Evolutionary conservation across 2,797 vertebrate genomes (phyloP).

Genomic region (Telmatherina bonti): DNA sequence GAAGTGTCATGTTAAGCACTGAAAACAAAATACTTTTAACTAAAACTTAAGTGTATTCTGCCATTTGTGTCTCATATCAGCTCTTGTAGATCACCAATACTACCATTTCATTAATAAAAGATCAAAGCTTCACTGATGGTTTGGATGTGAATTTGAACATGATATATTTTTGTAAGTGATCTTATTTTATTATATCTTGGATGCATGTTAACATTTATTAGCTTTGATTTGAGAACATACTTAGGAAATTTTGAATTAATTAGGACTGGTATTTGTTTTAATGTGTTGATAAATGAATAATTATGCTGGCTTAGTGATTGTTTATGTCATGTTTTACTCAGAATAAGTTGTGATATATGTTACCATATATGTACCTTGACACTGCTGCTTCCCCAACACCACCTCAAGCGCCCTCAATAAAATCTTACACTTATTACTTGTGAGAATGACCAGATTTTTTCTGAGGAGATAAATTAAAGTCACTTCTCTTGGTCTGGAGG

Average conservation of each 20-base stretch:
- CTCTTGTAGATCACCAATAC: constrained; percentile 7
- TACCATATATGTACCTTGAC: constrained; percentile 7
- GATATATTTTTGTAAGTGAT: constrained; percentile 14
- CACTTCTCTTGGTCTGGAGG: neutral
- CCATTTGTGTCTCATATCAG: constrained; percentile 2
- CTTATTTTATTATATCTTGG: constrained; percentile 1
- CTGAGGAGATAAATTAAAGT: neutral
- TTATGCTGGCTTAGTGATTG: constrained; percentile 9
- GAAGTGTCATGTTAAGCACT: neutral
- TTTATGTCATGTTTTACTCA: constrained; percentile 5
- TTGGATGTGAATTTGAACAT: constrained; percentile 13
- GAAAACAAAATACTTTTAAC: neutral
- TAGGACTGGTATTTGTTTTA: constrained; percentile 24
- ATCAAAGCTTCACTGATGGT: neutral
- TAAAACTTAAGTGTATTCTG: neutral
- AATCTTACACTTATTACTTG: constrained; percentile 33
- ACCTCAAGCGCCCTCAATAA: constrained; percentile 49
- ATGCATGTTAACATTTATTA: constrained; percentile 2
- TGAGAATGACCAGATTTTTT: constrained; percentile 10
- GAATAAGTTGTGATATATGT: constrained; percentile 9
- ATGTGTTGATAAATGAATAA: constrained; percentile 5
- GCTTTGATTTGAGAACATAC: constrained; percentile 5
- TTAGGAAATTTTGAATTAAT: constrained; percentile 4
- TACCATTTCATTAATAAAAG: neutral
- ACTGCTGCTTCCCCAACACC: constrained; percentile 2